Percentiles rank a stretch among this genome's conserved stretches.
Conservation (phyloP, 2,113 vertebrate genomes). For the Abramis brama region DNA sequence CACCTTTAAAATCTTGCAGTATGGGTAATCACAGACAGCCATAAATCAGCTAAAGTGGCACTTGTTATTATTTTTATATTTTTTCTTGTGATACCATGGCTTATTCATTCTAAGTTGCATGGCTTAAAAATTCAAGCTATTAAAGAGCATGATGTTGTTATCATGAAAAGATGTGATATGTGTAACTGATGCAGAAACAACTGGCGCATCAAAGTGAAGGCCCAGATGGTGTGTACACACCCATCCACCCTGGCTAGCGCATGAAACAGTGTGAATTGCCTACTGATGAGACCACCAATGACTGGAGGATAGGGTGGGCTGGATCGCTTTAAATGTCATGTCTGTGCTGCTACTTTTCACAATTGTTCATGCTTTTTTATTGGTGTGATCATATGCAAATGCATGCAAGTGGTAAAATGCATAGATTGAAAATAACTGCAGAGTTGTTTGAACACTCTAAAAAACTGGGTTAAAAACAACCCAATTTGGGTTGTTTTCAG, state of each 20-base stretch:
- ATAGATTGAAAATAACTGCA: background rate
- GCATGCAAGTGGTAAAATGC: background rate
- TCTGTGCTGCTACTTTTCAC: constrained; percentile 5
- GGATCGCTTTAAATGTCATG: constrained; percentile 20
- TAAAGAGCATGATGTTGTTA: background rate
- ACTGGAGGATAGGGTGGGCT: background rate
- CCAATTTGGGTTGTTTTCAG: no score
- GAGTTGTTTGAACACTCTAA: background rate
- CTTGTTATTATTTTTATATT: no score
- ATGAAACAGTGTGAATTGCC: constrained; percentile 18
- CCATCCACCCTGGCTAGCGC: constrained; percentile 21
- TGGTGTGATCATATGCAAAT: constrained; percentile 4
- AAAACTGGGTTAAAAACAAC: no score
- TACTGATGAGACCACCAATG: constrained; percentile 13
- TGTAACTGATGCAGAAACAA: background rate
- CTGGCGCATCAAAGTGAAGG: constrained; percentile 29
- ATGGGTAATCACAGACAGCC: background rate
- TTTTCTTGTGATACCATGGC: no score
- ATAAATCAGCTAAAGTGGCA: background rate
- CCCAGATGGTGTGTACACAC: constrained; percentile 41
- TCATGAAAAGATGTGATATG: background rate
- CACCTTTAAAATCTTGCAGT: background rate
- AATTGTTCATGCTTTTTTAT: background rate
- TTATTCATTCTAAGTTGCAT: no score
- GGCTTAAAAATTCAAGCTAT: background rate